These are phyloP conservation scores for Brachionus rotundiformis DNA, from an alignment of 1,140 invertebrate genomes.

Conservation along the genomic window DNA sequence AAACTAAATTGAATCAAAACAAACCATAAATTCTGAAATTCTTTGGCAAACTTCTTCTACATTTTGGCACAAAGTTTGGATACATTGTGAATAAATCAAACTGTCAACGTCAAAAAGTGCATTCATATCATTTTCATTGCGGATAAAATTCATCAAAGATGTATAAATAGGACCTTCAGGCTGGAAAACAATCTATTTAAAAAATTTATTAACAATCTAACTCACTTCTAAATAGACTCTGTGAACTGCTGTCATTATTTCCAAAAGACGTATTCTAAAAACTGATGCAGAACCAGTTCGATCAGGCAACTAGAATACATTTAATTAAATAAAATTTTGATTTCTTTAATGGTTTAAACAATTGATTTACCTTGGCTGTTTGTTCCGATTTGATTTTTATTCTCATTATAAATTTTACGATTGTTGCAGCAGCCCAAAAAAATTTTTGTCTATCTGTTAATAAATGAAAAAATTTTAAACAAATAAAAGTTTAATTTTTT, in stretches of 20 bases:
- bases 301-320: background rate
- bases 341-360: background rate
- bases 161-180: constrained; percentile 50
- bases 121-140: constrained; percentile 49
- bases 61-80: constrained; percentile 27
- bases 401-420: constrained; percentile 40
- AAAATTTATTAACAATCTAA: background rate
- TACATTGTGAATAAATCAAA: constrained; percentile 13
- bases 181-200: background rate
- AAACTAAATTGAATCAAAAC: background rate
- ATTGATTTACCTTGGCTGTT: constrained; percentile 14
- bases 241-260: constrained; percentile 50
- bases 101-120: constrained; percentile 35
- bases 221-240: constrained; percentile 40
- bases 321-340: background rate
- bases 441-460: constrained; percentile 42
- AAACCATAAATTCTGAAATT: constrained; percentile 50
- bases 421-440: constrained; percentile 35
- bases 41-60: constrained; percentile 42
- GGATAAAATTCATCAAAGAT: constrained; percentile 35
- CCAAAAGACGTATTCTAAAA: constrained; percentile 41
- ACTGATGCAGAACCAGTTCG: constrained; percentile 44
- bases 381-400: background rate
- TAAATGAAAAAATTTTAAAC: too few relatives aligned
- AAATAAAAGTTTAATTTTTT: too few relatives aligned